Evolutionary conservation across 2,888 invertebrate genomes (phyloP).

Genomic region (Trichopoda pennipes): DNA sequence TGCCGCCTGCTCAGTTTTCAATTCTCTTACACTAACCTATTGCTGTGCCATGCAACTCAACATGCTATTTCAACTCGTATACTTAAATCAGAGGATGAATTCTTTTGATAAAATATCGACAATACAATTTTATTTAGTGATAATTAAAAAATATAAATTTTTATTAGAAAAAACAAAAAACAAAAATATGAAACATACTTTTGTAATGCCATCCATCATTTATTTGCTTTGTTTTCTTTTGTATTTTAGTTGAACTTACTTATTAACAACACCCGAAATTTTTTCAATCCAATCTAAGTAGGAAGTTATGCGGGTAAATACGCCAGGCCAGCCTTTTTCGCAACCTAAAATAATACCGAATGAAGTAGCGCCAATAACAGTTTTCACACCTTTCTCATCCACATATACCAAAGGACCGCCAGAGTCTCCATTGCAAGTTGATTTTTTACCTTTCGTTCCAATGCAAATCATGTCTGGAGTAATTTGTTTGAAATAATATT

Average conservation of each 20-base stretch:
- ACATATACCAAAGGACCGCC: constrained; percentile 77
- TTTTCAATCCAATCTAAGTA: constrained; percentile 77
- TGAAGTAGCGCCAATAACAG: constrained; percentile 77
- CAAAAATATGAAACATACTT: too few species aligned
- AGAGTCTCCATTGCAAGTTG: constrained; percentile 79
- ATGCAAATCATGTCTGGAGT: constrained; percentile 77
- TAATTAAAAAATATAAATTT: too few species aligned
- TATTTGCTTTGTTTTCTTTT: too few species aligned
- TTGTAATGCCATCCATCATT: too few species aligned
- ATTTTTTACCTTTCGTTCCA: constrained; percentile 76
- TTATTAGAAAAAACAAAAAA: too few species aligned
- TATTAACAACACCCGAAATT: constrained; percentile 70
- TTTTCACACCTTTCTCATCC: constrained; percentile 69
- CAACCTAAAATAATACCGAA: constrained; percentile 78
- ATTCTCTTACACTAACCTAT: too few species aligned
- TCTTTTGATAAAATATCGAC: too few species aligned
- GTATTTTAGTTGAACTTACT: constrained; percentile 63
- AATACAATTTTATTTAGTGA: too few species aligned
- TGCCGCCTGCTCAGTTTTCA: too few species aligned
- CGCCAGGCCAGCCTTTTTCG: constrained; percentile 77
- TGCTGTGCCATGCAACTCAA: too few species aligned
- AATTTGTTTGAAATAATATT: constrained; percentile 69
- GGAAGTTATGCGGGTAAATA: constrained; percentile 77
- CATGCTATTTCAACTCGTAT: too few species aligned
- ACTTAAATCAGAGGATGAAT: too few species aligned